Base-by-base conservation (phyloP, 1,140 invertebrate species). In the Aphelinus atriplicis region DNA sequence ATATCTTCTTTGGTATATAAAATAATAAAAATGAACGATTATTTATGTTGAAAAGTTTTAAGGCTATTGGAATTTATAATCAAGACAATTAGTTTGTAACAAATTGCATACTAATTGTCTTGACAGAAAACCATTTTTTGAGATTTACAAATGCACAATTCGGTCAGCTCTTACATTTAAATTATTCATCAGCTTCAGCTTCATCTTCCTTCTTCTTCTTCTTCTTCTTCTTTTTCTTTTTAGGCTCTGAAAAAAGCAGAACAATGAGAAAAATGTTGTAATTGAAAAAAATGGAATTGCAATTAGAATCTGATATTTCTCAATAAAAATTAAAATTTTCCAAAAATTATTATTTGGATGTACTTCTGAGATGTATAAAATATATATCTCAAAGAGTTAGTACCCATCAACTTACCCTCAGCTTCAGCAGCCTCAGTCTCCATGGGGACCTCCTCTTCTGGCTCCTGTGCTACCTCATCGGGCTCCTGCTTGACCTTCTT, bases 151-250 rank as follows among this genome's bases (percentile, higher is more conserved):
- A 26, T 26, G 26, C 26, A 26, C 26, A 26, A 26, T 26, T 26
- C 26, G 26, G 26, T 26, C 26, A 26, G 26, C 26, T 26, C 26
- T 26, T 26, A 26, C 26, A 26, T 26, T 26, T 26, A 26, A 26
- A 26, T 26, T 26, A 26, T 26, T 26, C 26, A 26, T 26, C 26
- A 26, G 26, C 26, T 26, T 26, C 26, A 26, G 26, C 26, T 26
- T 26, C 26, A 26, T 26, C 26, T 26, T 26, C 26, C 26, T 26
- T 26, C 26, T 26, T 26, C 45, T 80, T 80, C 76, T 83, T 82
- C 73, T 82, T 83, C 81, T 87, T 86, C 74, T 85, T 87, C 78
- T 88, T 88, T 68, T 88, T 89, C 73, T 87, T 88, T 9, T 81
- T 81, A n/a, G 73, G 61, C 61, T 80, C 82, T 83, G 47, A 7